Evolutionary conservation across 2,113 vertebrate genomes (phyloP), one percentile per base, ranked within the genome.

Genomic region (Silurus glanis): DNA sequence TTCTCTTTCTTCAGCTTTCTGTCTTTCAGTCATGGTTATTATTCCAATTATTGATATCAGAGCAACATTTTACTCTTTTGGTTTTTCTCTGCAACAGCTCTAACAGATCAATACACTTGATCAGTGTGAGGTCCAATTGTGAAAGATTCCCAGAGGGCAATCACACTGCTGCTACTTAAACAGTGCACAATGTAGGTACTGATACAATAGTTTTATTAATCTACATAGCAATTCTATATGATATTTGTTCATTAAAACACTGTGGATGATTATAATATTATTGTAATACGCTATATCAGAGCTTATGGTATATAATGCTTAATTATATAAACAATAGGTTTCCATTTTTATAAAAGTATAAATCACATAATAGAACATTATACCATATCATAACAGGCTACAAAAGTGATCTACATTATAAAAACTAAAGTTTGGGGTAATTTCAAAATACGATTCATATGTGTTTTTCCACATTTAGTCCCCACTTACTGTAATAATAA

Each of bases 1-100:
- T 59, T 80, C 55, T 72, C 59, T 83, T 76, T 64, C 28, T 88
- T 82, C 76, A 14, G n/a, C 71, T 80, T 23, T 59, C 59, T 61
- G 66, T 66, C 80, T 87, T 83, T 88, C 84, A 76, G 91, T 93
- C 94, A 94, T 92, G 93, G 92, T 92, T 94, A 95, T 94, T 94
- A 95, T 87, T 93, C 89, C 92, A 93, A 95, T 95, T 95, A 95
- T 93, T 75, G 91, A 94, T 93, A 94, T 91, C 91, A 92, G 88
- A 83, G 89, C 88, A 93, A 92, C 90, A 93, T 92, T 92, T 91
- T 89, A 92, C 91, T 93, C 91, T 90, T 92, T 90, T 80, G 84
- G 87, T 91, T 87, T 87, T 90, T 87, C 80, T 90, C 90, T 87
- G 90, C 83, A 87, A 69, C 92, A 91, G 94, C 92, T 93, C 89